Percentiles rank a stretch among this genome's conserved stretches.
Evolutionary conservation across 2,888 invertebrate genomes (phyloP).

Genomic region (Tridacna crocea): DNA sequence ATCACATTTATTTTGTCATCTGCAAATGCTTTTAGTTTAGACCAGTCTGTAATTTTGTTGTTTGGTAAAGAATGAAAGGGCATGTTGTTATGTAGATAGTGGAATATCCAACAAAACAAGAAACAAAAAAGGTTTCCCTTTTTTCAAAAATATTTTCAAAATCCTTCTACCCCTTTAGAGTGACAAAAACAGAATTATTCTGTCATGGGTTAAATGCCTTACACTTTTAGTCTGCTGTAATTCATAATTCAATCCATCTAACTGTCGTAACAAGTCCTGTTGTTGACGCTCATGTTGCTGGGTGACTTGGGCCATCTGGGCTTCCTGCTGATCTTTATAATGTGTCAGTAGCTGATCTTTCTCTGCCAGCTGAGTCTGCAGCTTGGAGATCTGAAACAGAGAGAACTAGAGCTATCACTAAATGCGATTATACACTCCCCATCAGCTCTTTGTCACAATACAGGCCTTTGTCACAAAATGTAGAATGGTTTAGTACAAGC

Average conservation of each 20-base stretch:
- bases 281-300: constrained; percentile 65
- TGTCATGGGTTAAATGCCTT: neutral
- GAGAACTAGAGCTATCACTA: neutral
- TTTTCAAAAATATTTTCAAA: no score
- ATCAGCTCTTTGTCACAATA: neutral
- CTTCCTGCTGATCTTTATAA: constrained; percentile 58
- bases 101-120: no score
- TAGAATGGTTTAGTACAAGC: no score
- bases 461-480: no score
- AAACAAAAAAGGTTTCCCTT: no score
- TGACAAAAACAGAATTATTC: no score
- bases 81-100: no score
- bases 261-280: constrained; percentile 62
- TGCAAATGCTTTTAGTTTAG: no score
- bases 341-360: constrained; percentile 60
- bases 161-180: no score
- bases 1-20: no score
- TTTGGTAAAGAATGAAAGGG: no score
- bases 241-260: constrained; percentile 51
- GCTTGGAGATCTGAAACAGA: constrained; percentile 48
- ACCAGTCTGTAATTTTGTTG: no score
- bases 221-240: constrained; percentile 48
- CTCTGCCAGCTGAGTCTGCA: constrained; percentile 59
- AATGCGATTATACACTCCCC: neutral
- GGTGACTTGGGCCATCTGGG: constrained; percentile 57